phyloP scores from a whole-genome alignment of 2,797 vertebrate species.

The Takifugu ocellatus region DNA sequence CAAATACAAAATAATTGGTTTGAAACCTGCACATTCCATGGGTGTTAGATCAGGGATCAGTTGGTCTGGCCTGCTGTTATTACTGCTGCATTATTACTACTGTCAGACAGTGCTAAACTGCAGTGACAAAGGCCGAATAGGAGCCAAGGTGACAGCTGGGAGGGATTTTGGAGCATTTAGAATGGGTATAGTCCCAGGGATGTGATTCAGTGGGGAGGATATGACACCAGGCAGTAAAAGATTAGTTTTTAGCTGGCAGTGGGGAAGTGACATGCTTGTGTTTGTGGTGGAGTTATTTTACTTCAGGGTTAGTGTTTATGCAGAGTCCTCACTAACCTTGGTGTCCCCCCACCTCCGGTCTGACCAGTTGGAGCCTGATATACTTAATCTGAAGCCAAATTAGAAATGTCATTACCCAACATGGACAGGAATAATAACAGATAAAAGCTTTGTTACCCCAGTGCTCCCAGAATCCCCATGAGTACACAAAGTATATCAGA shows the following conservation, averaged over 20 bases:
- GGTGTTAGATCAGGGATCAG: not conserved
- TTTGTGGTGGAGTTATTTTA: constrained; percentile 20
- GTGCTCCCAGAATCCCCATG: not conserved
- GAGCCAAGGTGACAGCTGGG: constrained; percentile 42
- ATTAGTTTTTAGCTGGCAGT: constrained; percentile 25
- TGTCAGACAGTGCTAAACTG: constrained; percentile 17
- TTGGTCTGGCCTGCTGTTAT: not conserved
- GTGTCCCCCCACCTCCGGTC: constrained; percentile 21
- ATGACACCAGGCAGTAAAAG: constrained; percentile 23
- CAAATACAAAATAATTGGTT: not conserved
- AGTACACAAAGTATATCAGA: constrained; percentile 7
- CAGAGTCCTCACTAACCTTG: constrained; percentile 32
- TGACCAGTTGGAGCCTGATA: constrained; percentile 21
- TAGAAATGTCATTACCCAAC: constrained; percentile 49
- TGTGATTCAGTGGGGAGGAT: constrained; percentile 39
- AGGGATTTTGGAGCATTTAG: constrained; percentile 34
- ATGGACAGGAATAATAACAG: constrained; percentile 40
- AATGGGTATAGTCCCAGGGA: constrained; percentile 30
- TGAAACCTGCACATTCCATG: not conserved
- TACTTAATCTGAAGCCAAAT: constrained; percentile 40
- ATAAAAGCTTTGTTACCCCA: not conserved
- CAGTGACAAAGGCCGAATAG: constrained; percentile 22
- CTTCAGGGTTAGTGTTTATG: constrained; percentile 60
- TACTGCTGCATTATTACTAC: constrained; percentile 8
- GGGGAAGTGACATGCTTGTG: constrained; percentile 18